Evolutionary conservation across 2,888 invertebrate genomes (phyloP).

Genomic region (Amblyteles armatorius): DNA sequence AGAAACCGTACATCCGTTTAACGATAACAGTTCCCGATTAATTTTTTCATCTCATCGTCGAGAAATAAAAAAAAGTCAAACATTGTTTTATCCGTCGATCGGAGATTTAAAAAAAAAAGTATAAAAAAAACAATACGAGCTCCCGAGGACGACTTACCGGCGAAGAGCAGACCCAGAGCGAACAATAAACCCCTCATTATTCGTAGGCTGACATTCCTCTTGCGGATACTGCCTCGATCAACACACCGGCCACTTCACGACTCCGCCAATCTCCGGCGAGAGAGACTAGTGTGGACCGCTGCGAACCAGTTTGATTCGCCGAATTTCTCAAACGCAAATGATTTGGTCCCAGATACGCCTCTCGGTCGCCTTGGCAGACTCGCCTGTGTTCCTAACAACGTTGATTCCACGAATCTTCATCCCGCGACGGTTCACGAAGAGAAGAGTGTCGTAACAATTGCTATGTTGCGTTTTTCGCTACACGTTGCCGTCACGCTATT

Average conservation of each 20-base stretch:
- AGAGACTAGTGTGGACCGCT: neutral
- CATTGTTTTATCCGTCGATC: neutral
- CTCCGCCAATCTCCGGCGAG: neutral
- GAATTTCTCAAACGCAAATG: constrained; percentile 46
- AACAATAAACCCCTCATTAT: constrained; percentile 82
- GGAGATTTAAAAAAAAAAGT: too few species aligned
- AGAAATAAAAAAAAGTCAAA: neutral
- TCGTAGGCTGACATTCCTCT: constrained; percentile 68
- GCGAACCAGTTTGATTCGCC: constrained; percentile 21
- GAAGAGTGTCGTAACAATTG: neutral
- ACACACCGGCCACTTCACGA: constrained; percentile 45
- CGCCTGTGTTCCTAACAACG: constrained; percentile 12
- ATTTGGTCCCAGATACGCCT: constrained; percentile 24
- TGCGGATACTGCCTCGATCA: constrained; percentile 46
- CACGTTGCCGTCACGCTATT: neutral
- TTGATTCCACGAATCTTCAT: constrained; percentile 44
- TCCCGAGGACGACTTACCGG: constrained; percentile 77
- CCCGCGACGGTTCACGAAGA: neutral
- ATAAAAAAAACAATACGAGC: neutral
- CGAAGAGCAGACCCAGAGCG: constrained; percentile 81
- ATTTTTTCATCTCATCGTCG: neutral
- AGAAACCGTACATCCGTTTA: neutral
- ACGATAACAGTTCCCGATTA: neutral
- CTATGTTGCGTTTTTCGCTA: neutral
- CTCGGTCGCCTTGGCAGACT: constrained; percentile 23